A percentile compares a stretch with the other conserved stretches of the same genome.
These are phyloP conservation scores for Vespertilio murinus DNA, from an alignment of 2,797 vertebrate species.

Conservation along the genomic window DNA sequence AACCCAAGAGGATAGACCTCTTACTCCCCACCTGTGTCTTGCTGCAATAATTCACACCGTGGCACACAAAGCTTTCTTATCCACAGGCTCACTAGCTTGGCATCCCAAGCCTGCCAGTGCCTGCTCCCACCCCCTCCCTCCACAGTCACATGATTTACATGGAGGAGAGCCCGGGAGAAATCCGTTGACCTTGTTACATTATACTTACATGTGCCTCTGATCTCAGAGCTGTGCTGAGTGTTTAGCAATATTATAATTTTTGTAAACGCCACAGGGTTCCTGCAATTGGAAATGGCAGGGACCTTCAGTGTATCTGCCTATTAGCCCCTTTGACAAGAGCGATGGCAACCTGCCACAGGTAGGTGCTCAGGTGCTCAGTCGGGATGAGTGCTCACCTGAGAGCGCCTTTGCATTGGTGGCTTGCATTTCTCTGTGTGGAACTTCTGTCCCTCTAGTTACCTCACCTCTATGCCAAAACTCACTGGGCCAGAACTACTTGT, in stretches of 20 bases:
- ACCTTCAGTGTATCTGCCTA: background rate
- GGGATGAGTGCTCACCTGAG: background rate
- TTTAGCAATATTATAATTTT: slow-evolving; percentile 39
- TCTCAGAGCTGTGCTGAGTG: background rate
- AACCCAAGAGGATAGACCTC: slow-evolving; percentile 44
- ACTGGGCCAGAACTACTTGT: slow-evolving; percentile 53
- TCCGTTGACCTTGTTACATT: slow-evolving; percentile 30
- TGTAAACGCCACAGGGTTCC: slow-evolving; percentile 24
- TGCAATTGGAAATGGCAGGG: background rate
- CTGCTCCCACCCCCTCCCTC: background rate
- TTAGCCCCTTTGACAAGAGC: background rate
- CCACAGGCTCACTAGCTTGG: background rate
- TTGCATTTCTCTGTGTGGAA: slow-evolving; percentile 35
- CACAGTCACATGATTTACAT: background rate
- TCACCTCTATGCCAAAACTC: slow-evolving; percentile 49
- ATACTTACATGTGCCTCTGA: slow-evolving; percentile 20
- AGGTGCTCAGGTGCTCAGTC: background rate
- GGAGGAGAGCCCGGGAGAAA: slow-evolving; percentile 27
- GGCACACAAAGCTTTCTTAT: background rate
- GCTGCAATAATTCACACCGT: slow-evolving; percentile 34
- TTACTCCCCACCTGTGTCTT: slow-evolving; percentile 38
- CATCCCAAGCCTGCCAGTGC: slow-evolving; percentile 30
- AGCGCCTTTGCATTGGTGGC: background rate
- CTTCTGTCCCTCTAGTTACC: slow-evolving; percentile 14
- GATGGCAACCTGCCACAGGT: background rate